Conservation (phyloP, 2,888 invertebrate species). For the Rhaphigaster nebulosa region DNA sequence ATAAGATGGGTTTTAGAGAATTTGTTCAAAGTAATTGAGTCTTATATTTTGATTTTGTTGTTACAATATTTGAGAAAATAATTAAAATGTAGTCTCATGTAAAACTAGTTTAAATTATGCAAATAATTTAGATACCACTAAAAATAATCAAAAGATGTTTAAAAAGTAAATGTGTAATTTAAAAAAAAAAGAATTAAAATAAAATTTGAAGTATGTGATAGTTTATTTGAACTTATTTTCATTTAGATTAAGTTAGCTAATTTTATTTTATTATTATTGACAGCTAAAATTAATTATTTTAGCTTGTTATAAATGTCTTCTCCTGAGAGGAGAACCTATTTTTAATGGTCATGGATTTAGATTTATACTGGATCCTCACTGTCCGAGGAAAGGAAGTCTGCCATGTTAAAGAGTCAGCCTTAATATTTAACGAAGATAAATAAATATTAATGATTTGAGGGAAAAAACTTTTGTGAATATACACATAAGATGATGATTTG, state of each 20-base stretch:
- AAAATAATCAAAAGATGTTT: not conserved
- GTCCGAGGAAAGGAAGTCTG: not conserved
- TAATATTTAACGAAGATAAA: not conserved
- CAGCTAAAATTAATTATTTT: no score
- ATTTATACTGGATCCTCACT: no score
- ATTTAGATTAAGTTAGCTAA: not conserved
- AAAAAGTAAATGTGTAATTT: not conserved
- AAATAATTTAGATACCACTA: not conserved
- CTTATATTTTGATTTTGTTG: not conserved
- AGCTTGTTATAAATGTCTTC: no score
- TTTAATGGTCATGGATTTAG: no score
- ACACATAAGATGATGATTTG: no score
- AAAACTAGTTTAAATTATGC: not conserved
- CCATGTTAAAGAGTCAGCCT: not conserved
- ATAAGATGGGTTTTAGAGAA: not conserved
- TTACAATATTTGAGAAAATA: no score
- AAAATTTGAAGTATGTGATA: not conserved
- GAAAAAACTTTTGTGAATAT: not conserved
- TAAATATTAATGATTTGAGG: not conserved
- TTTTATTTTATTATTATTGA: not conserved
- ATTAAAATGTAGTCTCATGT: not conserved
- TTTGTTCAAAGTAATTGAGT: not conserved
- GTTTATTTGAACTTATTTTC: conserved; percentile 3
- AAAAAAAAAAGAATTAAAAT: not conserved
- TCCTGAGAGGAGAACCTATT: no score